Conservation (phyloP, 1,140 invertebrate genomes). For the Brachionus rotundiformis region DNA sequence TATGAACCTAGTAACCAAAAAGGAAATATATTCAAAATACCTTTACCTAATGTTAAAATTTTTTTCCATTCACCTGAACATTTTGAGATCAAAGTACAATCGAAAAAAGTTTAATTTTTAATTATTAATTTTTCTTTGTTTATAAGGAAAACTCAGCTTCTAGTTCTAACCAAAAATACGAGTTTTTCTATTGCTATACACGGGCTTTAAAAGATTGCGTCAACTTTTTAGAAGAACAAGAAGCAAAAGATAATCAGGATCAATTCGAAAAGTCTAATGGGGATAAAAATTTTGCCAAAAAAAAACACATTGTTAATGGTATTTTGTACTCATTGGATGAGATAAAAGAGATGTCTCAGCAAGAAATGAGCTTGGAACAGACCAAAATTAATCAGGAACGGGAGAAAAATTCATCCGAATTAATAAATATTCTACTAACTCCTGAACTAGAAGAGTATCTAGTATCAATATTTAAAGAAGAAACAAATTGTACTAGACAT, state of each 20-base stretch:
- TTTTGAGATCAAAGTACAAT: constrained; percentile 25
- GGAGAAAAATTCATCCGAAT: neutral
- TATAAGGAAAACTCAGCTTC: neutral
- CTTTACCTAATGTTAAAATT: neutral
- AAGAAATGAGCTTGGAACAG: constrained; percentile 25
- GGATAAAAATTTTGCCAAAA: neutral
- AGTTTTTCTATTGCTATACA: constrained; percentile 19
- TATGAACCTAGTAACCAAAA: constrained; percentile 16
- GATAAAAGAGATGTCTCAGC: constrained; percentile 29
- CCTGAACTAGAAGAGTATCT: neutral
- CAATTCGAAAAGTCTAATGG: neutral
- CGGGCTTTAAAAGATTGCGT: constrained; percentile 24
- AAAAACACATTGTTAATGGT: constrained; percentile 33
- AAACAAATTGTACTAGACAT: constrained; percentile 28
- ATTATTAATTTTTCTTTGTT: neutral
- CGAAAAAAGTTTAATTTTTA: neutral
- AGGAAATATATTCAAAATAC: constrained; percentile 27
- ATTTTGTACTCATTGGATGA: constrained; percentile 3
- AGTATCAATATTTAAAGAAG: constrained; percentile 24
- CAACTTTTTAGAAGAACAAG: neutral
- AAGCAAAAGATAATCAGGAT: neutral
- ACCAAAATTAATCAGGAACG: neutral
- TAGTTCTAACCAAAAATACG: neutral
- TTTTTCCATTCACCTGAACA: neutral
- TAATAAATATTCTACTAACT: neutral